Percentiles rank a stretch among this genome's conserved stretches.
Evolutionary conservation across 2,797 vertebrate genomes (phyloP).

Genomic region (Miichthys miiuy): DNA sequence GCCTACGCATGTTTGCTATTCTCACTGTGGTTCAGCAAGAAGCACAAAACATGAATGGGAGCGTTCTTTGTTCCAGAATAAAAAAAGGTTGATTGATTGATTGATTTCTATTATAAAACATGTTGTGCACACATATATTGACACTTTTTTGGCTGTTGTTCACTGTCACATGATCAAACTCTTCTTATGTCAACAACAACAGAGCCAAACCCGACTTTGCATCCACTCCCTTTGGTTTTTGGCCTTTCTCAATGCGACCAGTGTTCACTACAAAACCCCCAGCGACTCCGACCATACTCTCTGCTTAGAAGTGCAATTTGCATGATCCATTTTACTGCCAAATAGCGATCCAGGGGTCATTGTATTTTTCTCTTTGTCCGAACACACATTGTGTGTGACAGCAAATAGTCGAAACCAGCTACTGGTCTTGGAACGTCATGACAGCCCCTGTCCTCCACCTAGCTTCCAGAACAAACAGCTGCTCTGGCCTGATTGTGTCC

Average conservation of each 20-base stretch:
- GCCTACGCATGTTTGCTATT: too few species aligned
- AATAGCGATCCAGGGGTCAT: slow-evolving; percentile 60
- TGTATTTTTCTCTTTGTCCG: slow-evolving; percentile 63
- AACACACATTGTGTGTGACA: slow-evolving; percentile 65
- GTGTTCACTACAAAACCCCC: slow-evolving; percentile 8
- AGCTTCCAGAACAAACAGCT: slow-evolving; percentile 83
- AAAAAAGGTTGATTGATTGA: too few species aligned
- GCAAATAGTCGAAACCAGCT: slow-evolving; percentile 70
- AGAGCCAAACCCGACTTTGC: not conserved
- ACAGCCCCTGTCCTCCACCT: slow-evolving; percentile 61
- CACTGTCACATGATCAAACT: not conserved
- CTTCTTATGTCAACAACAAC: not conserved
- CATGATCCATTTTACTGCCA: slow-evolving; percentile 41
- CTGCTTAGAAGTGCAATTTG: slow-evolving; percentile 43
- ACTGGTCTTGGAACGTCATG: slow-evolving; percentile 74
- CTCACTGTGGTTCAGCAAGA: too few species aligned
- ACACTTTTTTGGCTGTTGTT: not conserved
- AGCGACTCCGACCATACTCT: slow-evolving; percentile 6
- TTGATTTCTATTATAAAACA: not conserved
- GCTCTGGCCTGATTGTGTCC: slow-evolving; percentile 79
- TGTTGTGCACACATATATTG: not conserved
- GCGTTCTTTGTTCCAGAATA: too few species aligned
- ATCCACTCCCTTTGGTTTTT: not conserved
- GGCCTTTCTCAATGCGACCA: not conserved
- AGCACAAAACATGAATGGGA: too few species aligned